Evolutionary conservation across 1,140 invertebrate genomes (phyloP).

Genomic region (Pseudoatta argentina): DNA sequence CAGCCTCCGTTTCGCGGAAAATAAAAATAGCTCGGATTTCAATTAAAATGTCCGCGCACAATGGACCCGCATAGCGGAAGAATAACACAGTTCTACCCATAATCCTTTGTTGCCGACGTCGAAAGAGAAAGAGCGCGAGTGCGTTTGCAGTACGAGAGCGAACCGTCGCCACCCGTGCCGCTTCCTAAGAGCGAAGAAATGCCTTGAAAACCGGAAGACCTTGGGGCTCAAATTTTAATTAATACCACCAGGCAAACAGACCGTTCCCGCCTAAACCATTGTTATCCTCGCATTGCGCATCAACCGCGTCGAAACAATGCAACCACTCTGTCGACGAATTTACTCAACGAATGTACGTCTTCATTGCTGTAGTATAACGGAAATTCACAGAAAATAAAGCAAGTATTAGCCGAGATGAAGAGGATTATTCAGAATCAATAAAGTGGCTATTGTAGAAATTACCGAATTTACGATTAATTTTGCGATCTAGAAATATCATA

Average conservation of each 20-base stretch:
- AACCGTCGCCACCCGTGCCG: neutral
- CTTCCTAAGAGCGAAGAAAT: slow-evolving; percentile 61
- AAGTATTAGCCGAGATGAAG: neutral
- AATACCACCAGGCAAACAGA: slow-evolving; percentile 37
- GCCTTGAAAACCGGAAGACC: slow-evolving; percentile 45
- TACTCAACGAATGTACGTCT: slow-evolving; percentile 17
- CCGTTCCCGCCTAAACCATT: slow-evolving; percentile 51
- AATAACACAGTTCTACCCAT: slow-evolving; percentile 46
- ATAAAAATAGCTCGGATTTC: slow-evolving; percentile 58
- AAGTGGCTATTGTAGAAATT: neutral
- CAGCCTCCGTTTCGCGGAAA: slow-evolving; percentile 36
- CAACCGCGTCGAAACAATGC: slow-evolving; percentile 32
- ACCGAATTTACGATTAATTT: neutral
- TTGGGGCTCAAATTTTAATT: slow-evolving; percentile 65
- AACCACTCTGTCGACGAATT: slow-evolving; percentile 21
- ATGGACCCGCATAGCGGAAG: slow-evolving; percentile 29
- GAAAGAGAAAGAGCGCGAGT: slow-evolving; percentile 29
- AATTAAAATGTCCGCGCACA: slow-evolving; percentile 53
- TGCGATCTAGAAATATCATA: neutral
- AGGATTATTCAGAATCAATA: neutral
- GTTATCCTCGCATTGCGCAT: slow-evolving; percentile 57
- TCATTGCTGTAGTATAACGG: neutral
- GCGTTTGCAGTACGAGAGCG: slow-evolving; percentile 13
- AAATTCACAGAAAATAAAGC: slow-evolving; percentile 34
- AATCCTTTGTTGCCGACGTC: slow-evolving; percentile 58